A percentile compares a stretch with the other conserved stretches of the same genome.
These are phyloP conservation scores for Mustelus asterias DNA, from an alignment of 2,113 vertebrate species.

Conservation along the genomic window DNA sequence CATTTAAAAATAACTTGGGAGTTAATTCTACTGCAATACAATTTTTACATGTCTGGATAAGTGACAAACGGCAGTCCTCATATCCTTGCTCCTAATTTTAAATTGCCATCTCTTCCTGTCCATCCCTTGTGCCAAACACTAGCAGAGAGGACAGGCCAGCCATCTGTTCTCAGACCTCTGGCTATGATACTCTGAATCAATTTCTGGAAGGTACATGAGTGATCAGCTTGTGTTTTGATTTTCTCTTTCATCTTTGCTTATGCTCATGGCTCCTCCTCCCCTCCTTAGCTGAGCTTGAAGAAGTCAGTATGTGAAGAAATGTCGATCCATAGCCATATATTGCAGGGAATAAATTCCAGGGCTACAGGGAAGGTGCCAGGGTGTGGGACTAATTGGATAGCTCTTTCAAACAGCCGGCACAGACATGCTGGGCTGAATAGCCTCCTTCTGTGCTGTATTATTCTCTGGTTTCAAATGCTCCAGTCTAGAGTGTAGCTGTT, in stretches of 20 bases:
- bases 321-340: background rate
- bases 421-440: background rate
- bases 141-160: background rate
- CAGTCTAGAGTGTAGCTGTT: background rate
- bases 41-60: background rate
- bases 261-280: background rate
- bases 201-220: background rate
- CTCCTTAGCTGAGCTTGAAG: background rate
- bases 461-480: background rate
- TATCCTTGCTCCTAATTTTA: background rate
- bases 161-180: background rate
- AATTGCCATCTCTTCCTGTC: background rate
- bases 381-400: background rate
- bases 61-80: background rate
- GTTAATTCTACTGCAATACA: background rate
- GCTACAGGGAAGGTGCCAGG: background rate
- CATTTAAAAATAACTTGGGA: background rate
- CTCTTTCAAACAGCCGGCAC: background rate
- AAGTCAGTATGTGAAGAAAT: background rate
- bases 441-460: background rate
- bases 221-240: background rate
- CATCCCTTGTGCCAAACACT: background rate
- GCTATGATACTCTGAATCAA: background rate
- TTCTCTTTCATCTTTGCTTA: background rate
- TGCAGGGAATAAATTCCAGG: background rate